Evolutionary conservation across 2,888 invertebrate genomes (phyloP), one percentile per base, ranked within the genome.

Genomic region (Nymphalis polychloros): DNA sequence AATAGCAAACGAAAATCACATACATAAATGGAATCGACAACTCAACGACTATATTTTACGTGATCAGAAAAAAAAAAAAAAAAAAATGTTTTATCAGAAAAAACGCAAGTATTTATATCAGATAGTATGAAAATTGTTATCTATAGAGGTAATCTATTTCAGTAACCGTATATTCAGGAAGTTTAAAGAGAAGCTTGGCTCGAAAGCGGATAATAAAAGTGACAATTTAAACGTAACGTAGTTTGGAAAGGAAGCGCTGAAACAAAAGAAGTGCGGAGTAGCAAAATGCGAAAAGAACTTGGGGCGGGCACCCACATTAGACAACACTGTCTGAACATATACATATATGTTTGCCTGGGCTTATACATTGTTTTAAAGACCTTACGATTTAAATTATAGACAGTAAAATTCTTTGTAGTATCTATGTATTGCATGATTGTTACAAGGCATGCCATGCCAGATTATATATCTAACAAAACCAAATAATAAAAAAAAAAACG

Each of bases 151-250:
- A 53, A 65, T 65, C 47, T 65, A 60, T 60, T 53, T 31, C 10
- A 53, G 60, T 65, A 60, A 60, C 52, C 66, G 61, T 72, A 67
- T 65, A 68, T 73, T 71, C 63, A 61, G 61, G 60, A 68, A 72
- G 67, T 69, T 69, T 70, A 69, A 75, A 76, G 75, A 76, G 78
- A 71, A 79, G 73, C 76, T 75, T 73, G 70, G 76, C 77, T 78
- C 77, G 76, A 78, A 78, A 79, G 77, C 79, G 81, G 79, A 84
- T 84, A 85, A 85, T 86, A 87, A 88, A 86, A 84, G 83, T 84
- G 87, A 87, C 85, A 88, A 86, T 88, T 87, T 84, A 84, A 85
- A 84, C 84, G 84, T 85, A 84, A 86, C 84, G 79, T 79, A 81
- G 62, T 79, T 82, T 81, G 85, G 86, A 64, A 65, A 88, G 82